These are phyloP conservation scores for Pantelozetes paolii DNA, from an alignment of 2,888 invertebrate species.

Conservation along the genomic window DNA sequence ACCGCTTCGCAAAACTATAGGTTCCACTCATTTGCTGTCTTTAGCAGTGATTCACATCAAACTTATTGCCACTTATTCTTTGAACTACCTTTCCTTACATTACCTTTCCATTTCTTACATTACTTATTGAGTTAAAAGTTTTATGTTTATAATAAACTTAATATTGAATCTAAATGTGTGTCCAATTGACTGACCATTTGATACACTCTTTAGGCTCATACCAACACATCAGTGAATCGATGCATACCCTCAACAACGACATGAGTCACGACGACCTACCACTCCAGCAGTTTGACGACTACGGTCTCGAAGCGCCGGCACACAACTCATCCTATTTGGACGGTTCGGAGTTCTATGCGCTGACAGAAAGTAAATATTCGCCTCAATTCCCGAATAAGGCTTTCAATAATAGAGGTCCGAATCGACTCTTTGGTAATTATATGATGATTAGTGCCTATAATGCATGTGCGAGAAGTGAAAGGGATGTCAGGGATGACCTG, in stretches of 20 bases:
- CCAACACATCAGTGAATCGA: conserved; percentile 47
- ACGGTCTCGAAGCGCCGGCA: conserved; percentile 46
- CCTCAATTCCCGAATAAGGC: conserved; percentile 45
- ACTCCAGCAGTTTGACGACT: conserved; percentile 46
- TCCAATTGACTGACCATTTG: neutral
- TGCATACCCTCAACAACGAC: conserved; percentile 47
- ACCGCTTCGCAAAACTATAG: conserved; percentile 25
- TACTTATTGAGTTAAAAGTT: no score
- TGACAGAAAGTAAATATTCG: conserved; percentile 47
- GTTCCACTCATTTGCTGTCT: conserved; percentile 17
- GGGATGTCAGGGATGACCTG: conserved; percentile 23
- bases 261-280: conserved; percentile 47
- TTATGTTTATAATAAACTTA: no score
- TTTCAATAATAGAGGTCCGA: conserved; percentile 33
- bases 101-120: no score
- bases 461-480: conserved; percentile 21
- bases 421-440: conserved; percentile 40
- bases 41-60: neutral
- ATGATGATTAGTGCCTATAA: conserved; percentile 34
- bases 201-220: conserved; percentile 43
- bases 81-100: neutral
- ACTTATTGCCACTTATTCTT: conserved; percentile 37
- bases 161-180: conserved; percentile 12
- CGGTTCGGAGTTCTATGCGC: conserved; percentile 47
- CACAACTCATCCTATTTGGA: conserved; percentile 45